These are phyloP conservation scores for Argyresthia albistria DNA, from an alignment of 2,888 invertebrate genomes.

Conservation along the genomic window DNA sequence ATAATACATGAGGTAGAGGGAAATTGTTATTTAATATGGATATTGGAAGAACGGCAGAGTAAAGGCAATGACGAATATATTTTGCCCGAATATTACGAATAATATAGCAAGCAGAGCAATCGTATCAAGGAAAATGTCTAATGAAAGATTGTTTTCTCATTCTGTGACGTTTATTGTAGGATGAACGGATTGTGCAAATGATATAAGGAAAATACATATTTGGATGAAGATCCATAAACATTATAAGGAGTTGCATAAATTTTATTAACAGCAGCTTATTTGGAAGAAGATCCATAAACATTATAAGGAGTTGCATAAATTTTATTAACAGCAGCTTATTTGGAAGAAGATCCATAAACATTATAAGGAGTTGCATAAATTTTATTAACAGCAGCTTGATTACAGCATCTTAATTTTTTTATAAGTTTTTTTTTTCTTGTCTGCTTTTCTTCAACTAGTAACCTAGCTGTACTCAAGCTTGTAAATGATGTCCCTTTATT, in stretches of 20 bases:
- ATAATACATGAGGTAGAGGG: background rate
- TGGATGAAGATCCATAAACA: background rate
- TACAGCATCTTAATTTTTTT: too few relatives aligned
- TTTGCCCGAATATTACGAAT: background rate
- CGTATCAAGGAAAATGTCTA: background rate
- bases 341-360: too few relatives aligned
- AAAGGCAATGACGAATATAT: background rate
- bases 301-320: too few relatives aligned
- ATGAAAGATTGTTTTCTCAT: background rate
- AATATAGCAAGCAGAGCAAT: background rate
- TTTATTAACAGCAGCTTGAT: too few relatives aligned
- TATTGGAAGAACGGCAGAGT: background rate
- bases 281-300: too few relatives aligned
- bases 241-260: background rate
- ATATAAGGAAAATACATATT: background rate
- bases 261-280: too few relatives aligned
- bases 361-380: too few relatives aligned
- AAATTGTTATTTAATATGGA: background rate
- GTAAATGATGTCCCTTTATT: too few relatives aligned
- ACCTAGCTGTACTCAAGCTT: too few relatives aligned
- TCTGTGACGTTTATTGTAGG: background rate
- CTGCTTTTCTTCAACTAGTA: too few relatives aligned
- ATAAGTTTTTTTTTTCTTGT: too few relatives aligned
- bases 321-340: too few relatives aligned
- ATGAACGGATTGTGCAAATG: background rate